A percentile compares a stretch with the other conserved stretches of the same genome.
These are phyloP conservation scores for Lordiphosa andalusiaca DNA, from an alignment of 2,888 invertebrate genomes.

Conservation along the genomic window DNA sequence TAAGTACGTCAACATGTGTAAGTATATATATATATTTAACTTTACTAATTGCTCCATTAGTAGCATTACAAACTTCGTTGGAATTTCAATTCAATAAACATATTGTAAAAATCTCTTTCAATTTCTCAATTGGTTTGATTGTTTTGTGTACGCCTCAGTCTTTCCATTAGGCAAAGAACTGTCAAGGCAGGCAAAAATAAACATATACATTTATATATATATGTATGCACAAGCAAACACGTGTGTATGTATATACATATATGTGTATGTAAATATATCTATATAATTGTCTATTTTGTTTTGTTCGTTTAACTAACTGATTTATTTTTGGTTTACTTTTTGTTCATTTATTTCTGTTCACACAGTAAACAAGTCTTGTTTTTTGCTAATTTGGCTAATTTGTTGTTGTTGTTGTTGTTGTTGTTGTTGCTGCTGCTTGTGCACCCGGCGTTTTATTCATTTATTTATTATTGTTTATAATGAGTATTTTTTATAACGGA, in stretches of 20 bases:
- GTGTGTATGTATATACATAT: slow-evolving; percentile 4
- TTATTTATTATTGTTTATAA: slow-evolving; percentile 12
- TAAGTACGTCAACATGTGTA: slow-evolving; percentile 18
- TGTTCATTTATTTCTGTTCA: slow-evolving; percentile 9
- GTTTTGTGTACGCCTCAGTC: slow-evolving; percentile 9
- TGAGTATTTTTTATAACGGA: slow-evolving; percentile 12
- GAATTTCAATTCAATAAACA: slow-evolving; percentile 17
- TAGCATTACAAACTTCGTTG: slow-evolving; percentile 27
- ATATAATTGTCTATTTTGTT: slow-evolving; percentile 19
- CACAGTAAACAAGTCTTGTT: slow-evolving; percentile 39
- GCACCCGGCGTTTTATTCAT: slow-evolving; percentile 15
- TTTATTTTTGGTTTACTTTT: slow-evolving; percentile 47
- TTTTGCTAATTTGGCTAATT: slow-evolving; percentile 19
- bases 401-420: no score
- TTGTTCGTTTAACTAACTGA: slow-evolving; percentile 40
- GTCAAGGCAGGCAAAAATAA: slow-evolving; percentile 24
- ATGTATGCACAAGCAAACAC: slow-evolving; percentile 15
- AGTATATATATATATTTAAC: slow-evolving; percentile 21
- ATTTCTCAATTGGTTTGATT: slow-evolving; percentile 26
- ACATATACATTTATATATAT: no score
- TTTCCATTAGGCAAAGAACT: slow-evolving; percentile 33
- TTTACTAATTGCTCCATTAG: slow-evolving; percentile 39
- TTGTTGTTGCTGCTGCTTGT: slow-evolving; percentile 25
- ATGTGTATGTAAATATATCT: slow-evolving; percentile 5
- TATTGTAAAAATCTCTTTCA: slow-evolving; percentile 1